phyloP scores from a whole-genome alignment of 2,797 vertebrate genomes.

The Labroides dimidiatus region DNA sequence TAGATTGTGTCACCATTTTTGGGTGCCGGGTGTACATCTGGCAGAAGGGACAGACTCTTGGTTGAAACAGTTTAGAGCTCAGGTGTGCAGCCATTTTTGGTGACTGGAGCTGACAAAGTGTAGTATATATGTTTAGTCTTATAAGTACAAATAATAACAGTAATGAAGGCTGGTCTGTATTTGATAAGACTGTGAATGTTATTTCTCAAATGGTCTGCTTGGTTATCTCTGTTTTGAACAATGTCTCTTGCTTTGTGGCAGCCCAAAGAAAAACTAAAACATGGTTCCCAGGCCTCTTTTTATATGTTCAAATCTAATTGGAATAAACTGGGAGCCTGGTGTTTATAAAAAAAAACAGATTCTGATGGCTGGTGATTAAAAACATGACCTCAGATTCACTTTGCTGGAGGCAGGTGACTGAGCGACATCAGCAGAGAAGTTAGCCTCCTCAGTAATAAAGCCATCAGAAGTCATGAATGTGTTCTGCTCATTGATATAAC shows the following conservation, averaged over 20 bases:
- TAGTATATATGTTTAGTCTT: neutral
- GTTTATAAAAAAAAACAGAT: neutral
- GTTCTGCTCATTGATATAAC: no score
- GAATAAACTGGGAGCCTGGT: conserved; percentile 8
- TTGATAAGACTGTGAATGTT: no score
- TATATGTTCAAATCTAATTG: neutral
- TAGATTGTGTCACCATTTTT: conserved; percentile 47
- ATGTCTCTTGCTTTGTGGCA: neutral
- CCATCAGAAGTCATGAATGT: no score
- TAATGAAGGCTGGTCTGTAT: no score
- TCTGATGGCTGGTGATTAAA: neutral
- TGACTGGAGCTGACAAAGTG: conserved; percentile 5
- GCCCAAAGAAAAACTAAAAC: conserved; percentile 3
- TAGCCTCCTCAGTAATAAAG: no score
- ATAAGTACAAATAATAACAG: no score
- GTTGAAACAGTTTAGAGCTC: conserved; percentile 3
- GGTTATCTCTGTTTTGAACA: no score
- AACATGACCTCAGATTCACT: neutral
- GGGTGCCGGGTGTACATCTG: conserved; percentile 23
- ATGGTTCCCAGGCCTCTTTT: neutral
- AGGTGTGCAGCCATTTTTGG: conserved; percentile 51
- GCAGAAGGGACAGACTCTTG: neutral
- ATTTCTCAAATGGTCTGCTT: no score
- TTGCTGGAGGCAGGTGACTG: no score
- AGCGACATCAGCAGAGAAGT: no score